Conservation (phyloP, 1,140 invertebrate species). For the Harpegnathos saltator region DNA sequence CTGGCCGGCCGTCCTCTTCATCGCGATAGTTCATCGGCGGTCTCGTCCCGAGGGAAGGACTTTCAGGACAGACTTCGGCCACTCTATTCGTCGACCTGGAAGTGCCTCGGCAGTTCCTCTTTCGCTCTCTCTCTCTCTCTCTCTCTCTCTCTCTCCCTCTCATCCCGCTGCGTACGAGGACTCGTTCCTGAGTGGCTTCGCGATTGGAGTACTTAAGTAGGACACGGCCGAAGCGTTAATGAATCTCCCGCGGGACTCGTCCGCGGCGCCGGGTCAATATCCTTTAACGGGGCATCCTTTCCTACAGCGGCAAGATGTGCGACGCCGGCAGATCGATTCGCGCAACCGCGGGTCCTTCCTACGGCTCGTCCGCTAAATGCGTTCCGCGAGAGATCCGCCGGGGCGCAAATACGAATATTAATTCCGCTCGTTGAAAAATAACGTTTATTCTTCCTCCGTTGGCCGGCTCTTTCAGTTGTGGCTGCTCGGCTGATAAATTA, state of each 20-base stretch:
- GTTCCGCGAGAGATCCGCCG: neutral
- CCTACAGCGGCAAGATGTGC: neutral
- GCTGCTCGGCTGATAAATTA: too few species aligned
- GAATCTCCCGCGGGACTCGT: constrained; percentile 73
- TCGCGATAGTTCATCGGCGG: constrained; percentile 63
- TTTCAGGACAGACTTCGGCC: constrained; percentile 70
- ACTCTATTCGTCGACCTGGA: constrained; percentile 60
- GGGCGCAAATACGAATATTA: neutral
- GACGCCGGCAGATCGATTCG: constrained; percentile 57
- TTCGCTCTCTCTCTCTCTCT: too few species aligned
- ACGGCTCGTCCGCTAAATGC: neutral
- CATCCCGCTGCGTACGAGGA: constrained; percentile 58
- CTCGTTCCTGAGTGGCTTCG: constrained; percentile 76
- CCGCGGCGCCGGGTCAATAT: constrained; percentile 65
- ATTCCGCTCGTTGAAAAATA: neutral
- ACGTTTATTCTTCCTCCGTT: neutral
- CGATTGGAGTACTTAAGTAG: constrained; percentile 77
- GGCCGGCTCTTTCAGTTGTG: too few species aligned
- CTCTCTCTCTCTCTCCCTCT: too few species aligned
- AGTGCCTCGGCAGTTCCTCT: constrained; percentile 47
- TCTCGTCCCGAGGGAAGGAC: constrained; percentile 69
- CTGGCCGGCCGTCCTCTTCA: constrained; percentile 38
- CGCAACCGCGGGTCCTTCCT: neutral
- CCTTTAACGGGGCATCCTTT: constrained; percentile 45
- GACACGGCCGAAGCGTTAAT: constrained; percentile 75